These are phyloP conservation scores for Epinotia demarniana DNA, from an alignment of 2,888 invertebrate genomes.

Conservation along the genomic window DNA sequence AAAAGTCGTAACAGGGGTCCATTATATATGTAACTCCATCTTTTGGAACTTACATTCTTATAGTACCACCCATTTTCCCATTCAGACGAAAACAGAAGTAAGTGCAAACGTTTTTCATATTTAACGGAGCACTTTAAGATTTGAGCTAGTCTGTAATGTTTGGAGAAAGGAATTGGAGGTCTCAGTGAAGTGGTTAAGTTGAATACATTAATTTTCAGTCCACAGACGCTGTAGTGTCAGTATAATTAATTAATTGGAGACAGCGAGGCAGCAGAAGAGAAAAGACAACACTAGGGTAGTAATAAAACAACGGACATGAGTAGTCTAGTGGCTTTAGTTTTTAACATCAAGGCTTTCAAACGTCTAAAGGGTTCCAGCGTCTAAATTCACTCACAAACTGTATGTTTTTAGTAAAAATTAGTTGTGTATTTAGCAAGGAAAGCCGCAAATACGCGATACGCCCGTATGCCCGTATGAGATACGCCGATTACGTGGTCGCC, in stretches of 20 bases:
- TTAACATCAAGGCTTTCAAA: background rate
- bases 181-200: conserved; percentile 47
- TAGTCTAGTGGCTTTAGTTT: background rate
- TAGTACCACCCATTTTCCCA: background rate
- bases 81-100: background rate
- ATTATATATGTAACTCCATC: background rate
- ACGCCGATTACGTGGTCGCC: too few species aligned
- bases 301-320: conserved; percentile 10
- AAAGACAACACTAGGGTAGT: conserved; percentile 30
- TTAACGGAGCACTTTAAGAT: background rate
- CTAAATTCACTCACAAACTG: too few species aligned
- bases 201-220: conserved; percentile 57
- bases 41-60: background rate
- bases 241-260: conserved; percentile 70
- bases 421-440: too few species aligned
- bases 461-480: too few species aligned
- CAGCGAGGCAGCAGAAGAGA: conserved; percentile 55
- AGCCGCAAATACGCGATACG: too few species aligned
- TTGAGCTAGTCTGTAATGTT: background rate
- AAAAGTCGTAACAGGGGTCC: conserved; percentile 23
- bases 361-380: too few species aligned
- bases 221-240: conserved; percentile 56
- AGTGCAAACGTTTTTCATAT: background rate
- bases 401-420: too few species aligned
- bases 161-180: conserved; percentile 36